Evolutionary conservation across 1,140 invertebrate species (phyloP), one percentile per base, ranked within the genome.

Genomic region (Rhagoletis zephyria): DNA sequence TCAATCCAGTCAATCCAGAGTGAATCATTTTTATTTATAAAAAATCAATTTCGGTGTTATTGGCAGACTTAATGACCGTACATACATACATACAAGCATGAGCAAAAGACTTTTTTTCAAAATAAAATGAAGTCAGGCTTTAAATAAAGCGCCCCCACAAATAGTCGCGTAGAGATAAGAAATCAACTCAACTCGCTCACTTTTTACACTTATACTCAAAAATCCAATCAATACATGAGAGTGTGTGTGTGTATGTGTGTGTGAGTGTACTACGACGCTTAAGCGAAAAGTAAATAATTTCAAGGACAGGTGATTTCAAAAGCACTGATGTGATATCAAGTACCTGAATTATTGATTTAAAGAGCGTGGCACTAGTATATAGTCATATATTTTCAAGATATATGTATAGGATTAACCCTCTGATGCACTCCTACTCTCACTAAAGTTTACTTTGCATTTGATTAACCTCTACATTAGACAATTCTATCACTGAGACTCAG

Each of bases 11-110:
- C 30, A 30, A 30, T 12, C 3, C 1, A 30, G 19, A 56, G 74
- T 19, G 74, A 81, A 59, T 81, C 48, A 81, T 19, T 81, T 59
- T 81, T 81, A 56, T 81, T 81, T 56, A 56, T 56, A 56, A 56
- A 81, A 30, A 6, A 56, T 81, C 7, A 59, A 7, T 10, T 81
- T 16, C 56, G 48, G 56, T 19, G 67, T 48, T 74, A 74, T 74
- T 45, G 16, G 67, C 42, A 45, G 12, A 74, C 42, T 42, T 45
- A 42, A 45, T 9, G 6, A 42, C 12, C 45, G 30, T 45, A 48
- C 7, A 12, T 14, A 12, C 19, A 70, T 45, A 70, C 14, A 10
- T 70, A 16, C 64, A 30, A 42, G 9, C 12, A 14, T 42, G 10
- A 42, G 12, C 9, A n/a, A 9, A 42, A 7, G 30, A 19, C 30